These are phyloP conservation scores for Anguilla megastoma DNA, from an alignment of 2,797 vertebrate species.

Conservation along the genomic window DNA sequence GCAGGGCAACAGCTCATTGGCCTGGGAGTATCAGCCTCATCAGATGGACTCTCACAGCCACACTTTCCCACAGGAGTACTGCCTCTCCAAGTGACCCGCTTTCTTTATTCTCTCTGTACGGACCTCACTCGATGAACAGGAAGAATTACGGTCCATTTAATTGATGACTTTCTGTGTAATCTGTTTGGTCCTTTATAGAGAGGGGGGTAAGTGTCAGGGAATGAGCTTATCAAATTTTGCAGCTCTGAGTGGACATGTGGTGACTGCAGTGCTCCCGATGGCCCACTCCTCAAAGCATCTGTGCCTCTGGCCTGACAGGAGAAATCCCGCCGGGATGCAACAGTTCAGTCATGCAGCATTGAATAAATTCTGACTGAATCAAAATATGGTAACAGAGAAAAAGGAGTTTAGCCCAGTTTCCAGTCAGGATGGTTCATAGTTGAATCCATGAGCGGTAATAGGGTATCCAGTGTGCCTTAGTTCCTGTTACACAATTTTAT, in stretches of 20 bases:
- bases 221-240: not conserved
- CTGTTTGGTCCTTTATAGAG: not conserved
- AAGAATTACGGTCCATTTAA: not conserved
- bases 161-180: not conserved
- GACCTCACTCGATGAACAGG: not conserved
- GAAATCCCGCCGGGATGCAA: not conserved
- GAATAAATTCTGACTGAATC: not conserved
- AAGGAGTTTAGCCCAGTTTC: not conserved
- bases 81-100: not conserved
- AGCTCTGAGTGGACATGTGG: not conserved
- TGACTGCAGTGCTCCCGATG: not conserved
- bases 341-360: not conserved
- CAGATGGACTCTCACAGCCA: not conserved
- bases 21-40: not conserved
- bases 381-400: not conserved
- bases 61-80: not conserved
- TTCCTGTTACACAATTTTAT: not conserved
- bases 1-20: not conserved
- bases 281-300: slow-evolving; percentile 1
- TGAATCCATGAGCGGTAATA: not conserved
- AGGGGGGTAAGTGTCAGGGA: not conserved
- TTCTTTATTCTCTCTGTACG: not conserved
- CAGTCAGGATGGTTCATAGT: not conserved
- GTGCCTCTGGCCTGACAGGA: not conserved
- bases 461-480: not conserved